Conservation (phyloP, 1,140 invertebrate species). For the Liolophura sinensis region DNA sequence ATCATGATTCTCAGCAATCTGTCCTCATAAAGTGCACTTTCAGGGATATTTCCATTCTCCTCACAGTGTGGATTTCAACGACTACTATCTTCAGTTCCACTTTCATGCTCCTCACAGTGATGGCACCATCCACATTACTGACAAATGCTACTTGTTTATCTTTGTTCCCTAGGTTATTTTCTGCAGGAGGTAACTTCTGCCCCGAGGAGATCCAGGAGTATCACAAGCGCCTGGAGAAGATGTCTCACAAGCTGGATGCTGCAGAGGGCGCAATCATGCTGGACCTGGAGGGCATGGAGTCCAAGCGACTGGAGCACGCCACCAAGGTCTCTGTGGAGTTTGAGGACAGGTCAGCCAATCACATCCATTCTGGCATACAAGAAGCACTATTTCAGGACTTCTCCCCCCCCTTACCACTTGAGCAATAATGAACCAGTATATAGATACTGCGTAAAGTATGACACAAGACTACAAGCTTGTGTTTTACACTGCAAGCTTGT, state of each 20-base stretch:
- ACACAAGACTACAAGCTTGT: no score
- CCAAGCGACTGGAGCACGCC: slow-evolving; percentile 53
- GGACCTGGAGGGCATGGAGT: slow-evolving; percentile 59
- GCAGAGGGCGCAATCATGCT: slow-evolving; percentile 56
- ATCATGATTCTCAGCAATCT: no score
- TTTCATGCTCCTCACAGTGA: no score
- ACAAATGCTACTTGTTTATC: background rate
- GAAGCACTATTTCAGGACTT: no score
- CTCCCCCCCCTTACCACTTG: no score
- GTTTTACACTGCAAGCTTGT: no score
- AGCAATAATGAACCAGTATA: no score
- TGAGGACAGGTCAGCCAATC: slow-evolving; percentile 51
- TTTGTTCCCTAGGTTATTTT: slow-evolving; percentile 51
- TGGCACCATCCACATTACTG: no score
- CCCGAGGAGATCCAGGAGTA: slow-evolving; percentile 58
- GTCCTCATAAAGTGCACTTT: no score
- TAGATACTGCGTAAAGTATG: no score
- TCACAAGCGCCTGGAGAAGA: slow-evolving; percentile 53
- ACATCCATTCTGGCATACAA: no score
- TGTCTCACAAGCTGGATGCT: slow-evolving; percentile 52
- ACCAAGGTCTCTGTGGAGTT: slow-evolving; percentile 54
- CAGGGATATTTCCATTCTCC: background rate
- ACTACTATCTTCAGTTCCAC: no score
- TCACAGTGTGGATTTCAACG: background rate
- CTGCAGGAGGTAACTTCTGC: slow-evolving; percentile 60